phyloP scores from a whole-genome alignment of 2,113 vertebrate species.

The Phalacrocorax pelagicus region DNA sequence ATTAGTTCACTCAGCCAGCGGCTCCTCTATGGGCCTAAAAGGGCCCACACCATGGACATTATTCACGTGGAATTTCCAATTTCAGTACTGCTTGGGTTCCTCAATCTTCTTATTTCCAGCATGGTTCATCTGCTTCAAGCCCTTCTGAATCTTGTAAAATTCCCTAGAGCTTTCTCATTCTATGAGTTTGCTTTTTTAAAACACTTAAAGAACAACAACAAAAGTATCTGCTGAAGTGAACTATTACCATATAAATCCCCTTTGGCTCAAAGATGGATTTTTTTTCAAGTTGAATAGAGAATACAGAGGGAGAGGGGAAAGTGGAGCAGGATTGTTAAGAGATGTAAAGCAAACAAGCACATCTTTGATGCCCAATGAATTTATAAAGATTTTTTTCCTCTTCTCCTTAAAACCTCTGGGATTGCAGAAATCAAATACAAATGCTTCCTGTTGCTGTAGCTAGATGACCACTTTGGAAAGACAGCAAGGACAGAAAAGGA shows the following conservation, averaged over 20 bases:
- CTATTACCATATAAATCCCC: background rate
- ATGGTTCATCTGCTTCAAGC: constrained; percentile 3
- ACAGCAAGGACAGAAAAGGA: background rate
- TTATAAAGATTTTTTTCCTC: background rate
- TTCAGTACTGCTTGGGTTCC: background rate
- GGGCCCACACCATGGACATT: background rate
- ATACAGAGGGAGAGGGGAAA: background rate
- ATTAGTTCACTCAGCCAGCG: background rate
- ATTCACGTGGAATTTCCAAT: background rate
- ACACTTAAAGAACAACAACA: background rate
- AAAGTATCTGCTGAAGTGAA: background rate
- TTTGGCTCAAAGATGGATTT: background rate
- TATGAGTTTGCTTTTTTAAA: background rate
- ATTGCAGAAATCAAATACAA: background rate
- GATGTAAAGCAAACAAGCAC: background rate
- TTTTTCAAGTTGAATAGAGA: background rate
- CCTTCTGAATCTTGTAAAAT: background rate
- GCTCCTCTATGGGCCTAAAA: background rate
- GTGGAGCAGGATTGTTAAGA: background rate
- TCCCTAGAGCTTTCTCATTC: background rate
- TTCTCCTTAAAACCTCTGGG: background rate
- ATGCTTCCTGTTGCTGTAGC: background rate
- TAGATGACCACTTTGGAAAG: background rate
- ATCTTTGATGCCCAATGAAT: background rate
- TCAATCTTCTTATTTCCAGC: background rate